Evolutionary conservation across 92 coral and sea anemone species (phyloP).

Genomic region (Porites evermanni): DNA sequence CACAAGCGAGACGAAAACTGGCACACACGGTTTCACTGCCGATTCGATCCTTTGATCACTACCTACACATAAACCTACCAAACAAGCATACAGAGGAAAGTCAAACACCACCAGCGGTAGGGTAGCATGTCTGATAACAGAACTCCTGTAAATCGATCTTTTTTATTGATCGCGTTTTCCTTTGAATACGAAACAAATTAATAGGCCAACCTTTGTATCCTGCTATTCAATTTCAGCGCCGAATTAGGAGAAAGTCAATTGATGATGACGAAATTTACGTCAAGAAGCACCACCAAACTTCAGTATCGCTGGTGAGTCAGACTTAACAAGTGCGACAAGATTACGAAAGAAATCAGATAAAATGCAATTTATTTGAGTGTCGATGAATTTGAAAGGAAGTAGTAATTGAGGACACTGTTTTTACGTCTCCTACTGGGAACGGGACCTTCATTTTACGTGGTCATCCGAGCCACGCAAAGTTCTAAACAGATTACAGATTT

Average conservation of each 20-base stretch:
- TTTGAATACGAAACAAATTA: too few relatives aligned
- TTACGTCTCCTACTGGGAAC: too few relatives aligned
- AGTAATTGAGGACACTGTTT: too few relatives aligned
- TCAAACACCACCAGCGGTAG: conserved; percentile 17
- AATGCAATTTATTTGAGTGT: too few relatives aligned
- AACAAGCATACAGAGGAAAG: conserved; percentile 25
- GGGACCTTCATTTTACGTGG: too few relatives aligned
- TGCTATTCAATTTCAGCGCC: conserved; percentile 5
- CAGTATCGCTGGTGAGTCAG: conserved; percentile 80
- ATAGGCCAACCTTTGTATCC: neutral
- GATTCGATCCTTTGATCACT: conserved; percentile 68
- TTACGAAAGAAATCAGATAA: too few relatives aligned
- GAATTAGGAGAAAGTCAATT: conserved; percentile 54
- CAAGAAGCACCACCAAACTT: conserved; percentile 67
- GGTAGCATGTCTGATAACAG: neutral
- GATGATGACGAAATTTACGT: conserved; percentile 82
- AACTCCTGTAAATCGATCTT: too few relatives aligned
- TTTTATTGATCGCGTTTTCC: too few relatives aligned
- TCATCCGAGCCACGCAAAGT: too few relatives aligned
- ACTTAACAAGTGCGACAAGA: too few relatives aligned
- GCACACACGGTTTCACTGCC: conserved; percentile 91
- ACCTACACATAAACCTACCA: conserved; percentile 37
- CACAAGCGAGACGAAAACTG: conserved; percentile 51
- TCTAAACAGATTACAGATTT: too few relatives aligned
- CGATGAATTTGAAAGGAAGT: too few relatives aligned